A percentile compares a stretch with the other conserved stretches of the same genome.
Conservation (phyloP, 2,113 vertebrate genomes). For the Myiozetetes cayanensis region DNA sequence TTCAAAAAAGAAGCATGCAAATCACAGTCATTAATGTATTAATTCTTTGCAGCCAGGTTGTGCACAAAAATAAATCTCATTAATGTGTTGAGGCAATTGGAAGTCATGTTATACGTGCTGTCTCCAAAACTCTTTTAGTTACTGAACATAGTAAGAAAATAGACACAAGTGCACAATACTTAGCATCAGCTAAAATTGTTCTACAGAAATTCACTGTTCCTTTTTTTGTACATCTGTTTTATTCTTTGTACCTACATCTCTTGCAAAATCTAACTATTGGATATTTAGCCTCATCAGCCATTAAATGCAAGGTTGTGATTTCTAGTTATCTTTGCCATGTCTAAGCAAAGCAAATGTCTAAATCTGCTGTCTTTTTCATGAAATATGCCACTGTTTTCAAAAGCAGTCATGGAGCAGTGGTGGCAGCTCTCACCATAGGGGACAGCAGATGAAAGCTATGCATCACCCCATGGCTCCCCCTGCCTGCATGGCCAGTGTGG, state of each 20-base stretch:
- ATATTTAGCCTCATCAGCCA: neutral
- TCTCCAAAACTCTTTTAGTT: neutral
- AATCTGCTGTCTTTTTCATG: neutral
- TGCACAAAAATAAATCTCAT: neutral
- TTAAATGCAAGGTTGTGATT: neutral
- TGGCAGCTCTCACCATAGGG: neutral
- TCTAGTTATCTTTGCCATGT: neutral
- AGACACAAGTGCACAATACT: neutral
- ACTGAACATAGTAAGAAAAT: neutral
- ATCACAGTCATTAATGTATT: neutral
- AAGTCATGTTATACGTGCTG: neutral
- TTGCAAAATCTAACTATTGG: neutral
- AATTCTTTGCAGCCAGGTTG: slow-evolving; percentile 11
- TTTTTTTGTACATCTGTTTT: neutral
- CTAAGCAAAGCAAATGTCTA: neutral
- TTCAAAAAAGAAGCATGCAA: slow-evolving; percentile 1
- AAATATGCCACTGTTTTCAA: neutral
- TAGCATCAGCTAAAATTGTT: neutral
- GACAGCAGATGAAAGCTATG: neutral
- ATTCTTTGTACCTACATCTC: neutral
- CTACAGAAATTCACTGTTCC: neutral
- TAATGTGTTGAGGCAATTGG: neutral
- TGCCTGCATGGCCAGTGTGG: accelerated
- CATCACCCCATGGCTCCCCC: neutral
- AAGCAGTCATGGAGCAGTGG: neutral